phyloP scores from a whole-genome alignment of 2,888 invertebrate species.

The Ormyrus pomaceus region DNA sequence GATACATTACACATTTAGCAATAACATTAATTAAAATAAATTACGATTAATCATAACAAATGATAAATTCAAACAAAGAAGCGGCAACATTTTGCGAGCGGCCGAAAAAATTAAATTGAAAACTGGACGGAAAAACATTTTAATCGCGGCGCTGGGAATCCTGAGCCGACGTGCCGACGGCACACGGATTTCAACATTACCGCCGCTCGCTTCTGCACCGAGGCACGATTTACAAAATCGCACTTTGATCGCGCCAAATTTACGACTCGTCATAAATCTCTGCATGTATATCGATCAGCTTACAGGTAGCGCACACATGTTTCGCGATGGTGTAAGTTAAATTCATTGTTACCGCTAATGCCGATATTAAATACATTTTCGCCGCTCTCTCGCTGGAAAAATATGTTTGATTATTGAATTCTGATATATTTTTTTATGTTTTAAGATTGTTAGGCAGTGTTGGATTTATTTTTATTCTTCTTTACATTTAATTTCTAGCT shows the following conservation, averaged over 20 bases:
- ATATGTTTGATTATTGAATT: conserved; percentile 20
- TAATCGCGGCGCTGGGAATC: conserved; percentile 16
- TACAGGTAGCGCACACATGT: conserved; percentile 57
- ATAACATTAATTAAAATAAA: too few species aligned
- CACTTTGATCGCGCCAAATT: conserved; percentile 64
- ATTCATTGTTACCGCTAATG: conserved; percentile 49
- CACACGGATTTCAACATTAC: conserved; percentile 59
- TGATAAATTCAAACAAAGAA: not conserved
- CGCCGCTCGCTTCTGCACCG: conserved; percentile 57
- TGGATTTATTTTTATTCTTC: too few species aligned
- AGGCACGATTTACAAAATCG: conserved; percentile 62
- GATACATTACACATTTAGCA: too few species aligned
- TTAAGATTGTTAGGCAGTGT: too few species aligned
- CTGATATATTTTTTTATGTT: not conserved
- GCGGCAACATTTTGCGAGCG: not conserved
- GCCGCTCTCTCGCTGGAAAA: not conserved
- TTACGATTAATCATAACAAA: not conserved
- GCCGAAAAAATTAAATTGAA: not conserved
- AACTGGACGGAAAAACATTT: conserved; percentile 20
- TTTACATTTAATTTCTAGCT: too few species aligned
- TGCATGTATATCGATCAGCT: conserved; percentile 60
- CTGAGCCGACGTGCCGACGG: conserved; percentile 50
- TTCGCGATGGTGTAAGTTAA: conserved; percentile 47
- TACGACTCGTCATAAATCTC: conserved; percentile 63
- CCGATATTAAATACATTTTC: conserved; percentile 41